Conservation (phyloP, 2,888 invertebrate species). For the Rhimphoctona megacephalus region DNA sequence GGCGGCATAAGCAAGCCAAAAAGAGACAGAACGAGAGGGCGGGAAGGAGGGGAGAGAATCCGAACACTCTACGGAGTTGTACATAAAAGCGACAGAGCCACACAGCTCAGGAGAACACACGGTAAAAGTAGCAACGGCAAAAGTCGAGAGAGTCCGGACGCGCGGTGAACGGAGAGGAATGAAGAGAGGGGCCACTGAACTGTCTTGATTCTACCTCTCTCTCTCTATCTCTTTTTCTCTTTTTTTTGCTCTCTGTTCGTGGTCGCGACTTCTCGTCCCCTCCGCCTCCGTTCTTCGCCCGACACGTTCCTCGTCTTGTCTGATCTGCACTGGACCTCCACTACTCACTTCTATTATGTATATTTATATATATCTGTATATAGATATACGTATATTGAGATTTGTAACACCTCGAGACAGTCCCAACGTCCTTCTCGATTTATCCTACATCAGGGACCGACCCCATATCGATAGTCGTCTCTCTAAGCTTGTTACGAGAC, state of each 20-base stretch:
- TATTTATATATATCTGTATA: slow-evolving; percentile 14
- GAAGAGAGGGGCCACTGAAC: slow-evolving; percentile 79
- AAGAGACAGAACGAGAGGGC: background rate
- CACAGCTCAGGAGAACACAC: slow-evolving; percentile 25
- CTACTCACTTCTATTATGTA: slow-evolving; percentile 46
- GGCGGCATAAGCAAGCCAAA: background rate
- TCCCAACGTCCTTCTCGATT: slow-evolving; percentile 40
- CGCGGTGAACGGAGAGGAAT: slow-evolving; percentile 52
- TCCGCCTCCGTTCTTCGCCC: slow-evolving; percentile 35
- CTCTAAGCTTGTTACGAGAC: slow-evolving; percentile 31
- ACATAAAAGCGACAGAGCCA: slow-evolving; percentile 50
- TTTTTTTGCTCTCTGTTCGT: slow-evolving; percentile 18
- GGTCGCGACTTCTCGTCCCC: slow-evolving; percentile 50
- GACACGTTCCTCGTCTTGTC: slow-evolving; percentile 61
- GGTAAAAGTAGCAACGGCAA: slow-evolving; percentile 56
- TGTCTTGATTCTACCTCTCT: slow-evolving; percentile 71
- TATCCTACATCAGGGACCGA: background rate
- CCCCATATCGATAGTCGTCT: slow-evolving; percentile 23
- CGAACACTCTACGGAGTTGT: slow-evolving; percentile 30
- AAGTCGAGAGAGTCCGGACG: slow-evolving; percentile 42
- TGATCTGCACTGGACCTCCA: slow-evolving; percentile 65
- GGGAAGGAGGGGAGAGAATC: slow-evolving; percentile 1
- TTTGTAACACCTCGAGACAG: slow-evolving; percentile 35
- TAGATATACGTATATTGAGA: slow-evolving; percentile 32
- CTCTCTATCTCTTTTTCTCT: slow-evolving; percentile 39